phyloP scores from a whole-genome alignment of 2,113 vertebrate genomes.

The Pedetes capensis region DNA sequence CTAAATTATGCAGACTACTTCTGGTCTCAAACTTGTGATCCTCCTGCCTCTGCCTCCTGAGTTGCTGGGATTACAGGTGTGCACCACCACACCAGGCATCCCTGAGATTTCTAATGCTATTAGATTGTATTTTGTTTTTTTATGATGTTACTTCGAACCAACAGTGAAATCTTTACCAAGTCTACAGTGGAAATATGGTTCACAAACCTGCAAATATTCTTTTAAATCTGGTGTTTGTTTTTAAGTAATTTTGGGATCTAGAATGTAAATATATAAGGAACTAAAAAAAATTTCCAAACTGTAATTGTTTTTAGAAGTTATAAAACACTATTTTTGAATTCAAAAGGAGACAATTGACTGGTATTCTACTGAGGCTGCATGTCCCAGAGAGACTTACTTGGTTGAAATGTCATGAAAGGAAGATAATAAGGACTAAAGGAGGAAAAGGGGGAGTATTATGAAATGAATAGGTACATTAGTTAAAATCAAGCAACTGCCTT shows the following conservation, averaged over 20 bases:
- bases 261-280: not conserved
- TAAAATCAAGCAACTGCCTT: not conserved
- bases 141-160: not conserved
- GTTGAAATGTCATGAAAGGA: not conserved
- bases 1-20: not conserved
- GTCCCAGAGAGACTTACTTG: not conserved
- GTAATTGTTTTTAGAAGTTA: not conserved
- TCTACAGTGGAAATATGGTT: not conserved
- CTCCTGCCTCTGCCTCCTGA: too few species aligned
- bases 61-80: too few species aligned
- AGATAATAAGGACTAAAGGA: not conserved
- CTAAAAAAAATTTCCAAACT: not conserved
- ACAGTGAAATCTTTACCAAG: not conserved
- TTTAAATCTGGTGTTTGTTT: not conserved
- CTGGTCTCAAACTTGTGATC: too few species aligned
- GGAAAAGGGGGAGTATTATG: not conserved
- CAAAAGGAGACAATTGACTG: not conserved
- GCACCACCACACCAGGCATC: too few species aligned
- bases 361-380: not conserved
- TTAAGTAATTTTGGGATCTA: not conserved
- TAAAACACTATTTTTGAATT: not conserved
- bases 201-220: not conserved
- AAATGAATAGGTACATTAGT: not conserved
- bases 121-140: not conserved
- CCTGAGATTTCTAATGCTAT: not conserved